Evolutionary conservation across 1,140 invertebrate genomes (phyloP), one percentile per base, ranked within the genome.

Genomic region (Antheraea pernyi): DNA sequence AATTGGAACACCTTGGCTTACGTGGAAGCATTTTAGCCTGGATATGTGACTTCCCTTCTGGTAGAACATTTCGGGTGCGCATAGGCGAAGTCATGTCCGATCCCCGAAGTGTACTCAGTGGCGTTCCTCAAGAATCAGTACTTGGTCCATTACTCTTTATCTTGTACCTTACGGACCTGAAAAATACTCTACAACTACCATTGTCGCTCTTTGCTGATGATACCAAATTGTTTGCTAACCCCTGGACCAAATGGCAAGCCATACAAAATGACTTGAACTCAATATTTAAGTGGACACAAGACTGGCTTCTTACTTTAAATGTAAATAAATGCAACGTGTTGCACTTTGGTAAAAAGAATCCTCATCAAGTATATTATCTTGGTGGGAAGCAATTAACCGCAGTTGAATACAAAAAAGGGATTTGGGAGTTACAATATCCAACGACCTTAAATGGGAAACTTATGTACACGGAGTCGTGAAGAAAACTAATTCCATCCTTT

Each of bases 301-400:
- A 53, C 46, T 53, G 46, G 46, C 46, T 53, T 53, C 16, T 53
- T 13, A 53, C 46, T 53, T 53, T 53, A 53, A 53, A 53, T 53
- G 11, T 53, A 53, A 53, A 53, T 53, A 53, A 53, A 53, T 53
- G 46, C 46, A 53, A 6, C 6, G 46, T n/a, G 46, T 11, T 53
- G 13, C 16, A n/a, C 46, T 10, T 53, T 16, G 46, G 46, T 53
- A n/a, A n/a, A 13, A 68, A 65, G 42, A 70, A 68, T 30, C 19
- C 19, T 61, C 60, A 22, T 61, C 19, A 13, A 30, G 6, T 61
- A 30, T 42, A 42, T 53, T n/a, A 53, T 53, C 46, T 53, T 6
- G 11, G 6, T 53, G 11, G 46, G 7, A 11, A 53, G 16, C 46
- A 7, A 53, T 53, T 53, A 53, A 53, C 46, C 11, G 6, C 46